phyloP scores from a whole-genome alignment of 2,797 vertebrate genomes.

The Meda fulgida region DNA sequence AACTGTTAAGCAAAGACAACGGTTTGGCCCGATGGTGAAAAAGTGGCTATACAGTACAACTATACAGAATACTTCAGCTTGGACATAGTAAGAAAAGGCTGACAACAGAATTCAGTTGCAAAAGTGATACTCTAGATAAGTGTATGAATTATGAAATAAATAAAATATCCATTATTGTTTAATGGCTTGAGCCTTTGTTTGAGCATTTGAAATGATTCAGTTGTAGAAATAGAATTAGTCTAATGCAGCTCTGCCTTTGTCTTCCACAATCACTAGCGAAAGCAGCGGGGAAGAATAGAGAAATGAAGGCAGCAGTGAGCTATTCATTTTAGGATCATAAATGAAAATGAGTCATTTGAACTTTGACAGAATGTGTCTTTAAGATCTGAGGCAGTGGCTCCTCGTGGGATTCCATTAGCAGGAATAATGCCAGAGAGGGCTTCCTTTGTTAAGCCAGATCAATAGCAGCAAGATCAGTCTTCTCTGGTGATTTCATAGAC shows the following conservation, averaged over 20 bases:
- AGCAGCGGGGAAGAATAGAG: constrained; percentile 54
- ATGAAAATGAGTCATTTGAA: constrained; percentile 62
- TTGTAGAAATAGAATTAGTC: constrained; percentile 68
- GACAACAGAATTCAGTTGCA: background rate
- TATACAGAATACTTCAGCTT: background rate
- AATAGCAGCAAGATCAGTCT: constrained; percentile 38
- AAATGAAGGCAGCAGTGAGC: constrained; percentile 54
- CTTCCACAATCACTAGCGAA: constrained; percentile 47
- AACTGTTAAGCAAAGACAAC: background rate
- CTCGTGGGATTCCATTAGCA: constrained; percentile 58
- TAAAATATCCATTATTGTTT: constrained; percentile 10
- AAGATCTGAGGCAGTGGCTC: constrained; percentile 41
- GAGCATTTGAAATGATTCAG: constrained; percentile 69
- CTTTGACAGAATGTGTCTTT: constrained; percentile 59
- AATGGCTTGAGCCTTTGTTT: constrained; percentile 54
- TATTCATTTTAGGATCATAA: constrained; percentile 58
- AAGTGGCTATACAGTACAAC: too few species aligned
- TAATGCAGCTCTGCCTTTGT: constrained; percentile 68
- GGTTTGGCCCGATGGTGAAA: background rate
- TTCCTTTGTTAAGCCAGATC: constrained; percentile 54
- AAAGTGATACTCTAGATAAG: constrained; percentile 9
- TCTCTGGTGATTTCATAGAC: constrained; percentile 42
- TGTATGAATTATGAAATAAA: constrained; percentile 35
- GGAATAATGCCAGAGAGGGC: constrained; percentile 45
- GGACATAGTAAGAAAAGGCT: background rate